Percentiles rank a stretch among this genome's conserved stretches.
Evolutionary conservation across 2,888 invertebrate species (phyloP).

Genomic region (Rapana venosa): DNA sequence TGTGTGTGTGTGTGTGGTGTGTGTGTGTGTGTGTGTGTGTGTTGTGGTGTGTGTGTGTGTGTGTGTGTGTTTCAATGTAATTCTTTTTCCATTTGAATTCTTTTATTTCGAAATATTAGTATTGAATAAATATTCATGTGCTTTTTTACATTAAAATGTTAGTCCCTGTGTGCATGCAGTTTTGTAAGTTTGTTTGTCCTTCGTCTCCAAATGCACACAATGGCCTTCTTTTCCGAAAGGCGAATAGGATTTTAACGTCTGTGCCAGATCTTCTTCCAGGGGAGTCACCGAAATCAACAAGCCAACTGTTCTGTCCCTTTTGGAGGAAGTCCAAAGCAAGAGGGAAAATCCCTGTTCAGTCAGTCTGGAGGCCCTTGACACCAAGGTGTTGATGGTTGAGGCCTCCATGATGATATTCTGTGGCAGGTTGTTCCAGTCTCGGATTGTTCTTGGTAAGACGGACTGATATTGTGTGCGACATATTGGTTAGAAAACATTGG

Average conservation of each 20-base stretch:
- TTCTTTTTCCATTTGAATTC: not conserved
- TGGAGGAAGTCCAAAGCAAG: no score
- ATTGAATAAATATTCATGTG: no score
- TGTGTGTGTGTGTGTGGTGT: not conserved
- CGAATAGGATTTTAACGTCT: no score
- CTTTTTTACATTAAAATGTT: no score
- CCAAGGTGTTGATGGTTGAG: not conserved
- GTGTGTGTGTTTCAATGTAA: not conserved
- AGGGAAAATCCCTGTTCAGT: no score
- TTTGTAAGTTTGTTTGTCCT: no score
- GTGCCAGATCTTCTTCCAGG: no score
- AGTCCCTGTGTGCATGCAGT: no score
- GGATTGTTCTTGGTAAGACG: not conserved
- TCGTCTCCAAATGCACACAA: no score
- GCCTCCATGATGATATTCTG: not conserved
- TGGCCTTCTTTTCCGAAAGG: no score
- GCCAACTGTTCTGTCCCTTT: no score
- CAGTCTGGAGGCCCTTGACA: conserved; percentile 5
- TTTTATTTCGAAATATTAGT: not conserved
- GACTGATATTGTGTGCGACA: not conserved
- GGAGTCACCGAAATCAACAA: no score
- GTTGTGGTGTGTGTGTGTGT: not conserved
- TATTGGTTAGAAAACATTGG: not conserved
- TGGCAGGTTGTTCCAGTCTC: not conserved
- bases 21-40: not conserved